Evolutionary conservation across 2,888 invertebrate genomes (phyloP), one percentile per base, ranked within the genome.

Genomic region (Leptinotarsa juncta): DNA sequence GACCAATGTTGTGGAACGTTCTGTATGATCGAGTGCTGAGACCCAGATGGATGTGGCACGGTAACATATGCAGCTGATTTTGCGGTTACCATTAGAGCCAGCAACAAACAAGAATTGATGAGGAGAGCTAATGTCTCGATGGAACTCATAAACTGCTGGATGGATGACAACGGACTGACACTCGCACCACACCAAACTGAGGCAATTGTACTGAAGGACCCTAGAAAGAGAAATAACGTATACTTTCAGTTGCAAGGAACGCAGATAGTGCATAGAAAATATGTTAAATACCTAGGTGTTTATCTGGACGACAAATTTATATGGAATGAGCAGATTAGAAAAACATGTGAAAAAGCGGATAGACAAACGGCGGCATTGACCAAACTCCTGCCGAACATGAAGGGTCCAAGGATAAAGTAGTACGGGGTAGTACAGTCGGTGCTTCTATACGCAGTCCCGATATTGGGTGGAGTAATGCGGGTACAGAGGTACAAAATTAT

Each of bases 161-260:
- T 67, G 65, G 65, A 48, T 5, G 16, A n/a, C 26, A 74, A 51
- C 18, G 68, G 53, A 50, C 71, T 23, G 15, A 48, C n/a, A 18
- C 12, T 76, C 15, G 70, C 65, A 5, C 69, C 60, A 55, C 69
- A 69, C 14, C 67, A 76, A 65, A 76, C 74, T 14, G 74, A 76
- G 53, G 71, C 71, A 4, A 51, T 76, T 5, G 67, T 76, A 14
- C 32, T 73, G 55, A 70, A 53, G 53, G 72, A 69, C 15, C 69
- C 55, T 4, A 69, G 57, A 20, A 42, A 69, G 4, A 23, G 74
- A 55, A n/a, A 18, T 7, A 32, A 53, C 10, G 12, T 68, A 42
- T 48, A 4, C 12, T 68, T 68, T 26, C 48, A 68, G 15, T 20
- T 26, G 18, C 18, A 26, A 4, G 66, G 26, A 14, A 42, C 0